Percentiles rank a stretch among this genome's conserved stretches.
Evolutionary conservation across 1,140 invertebrate genomes (phyloP).

Genomic region (Heliothis subflexa): DNA sequence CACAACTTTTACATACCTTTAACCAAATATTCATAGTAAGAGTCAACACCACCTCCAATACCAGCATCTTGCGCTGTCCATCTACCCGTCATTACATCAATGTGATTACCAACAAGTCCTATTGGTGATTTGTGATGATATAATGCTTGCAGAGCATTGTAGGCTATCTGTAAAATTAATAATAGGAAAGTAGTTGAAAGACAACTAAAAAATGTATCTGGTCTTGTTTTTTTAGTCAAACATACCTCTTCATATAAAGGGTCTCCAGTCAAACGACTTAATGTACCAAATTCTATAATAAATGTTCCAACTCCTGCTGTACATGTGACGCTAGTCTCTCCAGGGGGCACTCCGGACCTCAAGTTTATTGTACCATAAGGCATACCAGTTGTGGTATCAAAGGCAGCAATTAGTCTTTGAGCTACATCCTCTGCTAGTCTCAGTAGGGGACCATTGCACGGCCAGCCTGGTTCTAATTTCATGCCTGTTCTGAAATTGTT

Average conservation of each 20-base stretch:
- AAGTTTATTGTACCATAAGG: constrained; percentile 99
- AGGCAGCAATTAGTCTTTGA: constrained; percentile 94
- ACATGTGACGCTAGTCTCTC: constrained; percentile 98
- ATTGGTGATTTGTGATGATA: constrained; percentile 95
- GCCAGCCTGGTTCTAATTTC: constrained; percentile 97
- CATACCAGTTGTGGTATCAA: constrained; percentile 97
- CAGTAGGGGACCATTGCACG: constrained; percentile 97
- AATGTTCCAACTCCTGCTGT: constrained; percentile 99
- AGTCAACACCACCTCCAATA: constrained; percentile 97
- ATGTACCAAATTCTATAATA: constrained; percentile 98
- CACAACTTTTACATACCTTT: constrained; percentile 88
- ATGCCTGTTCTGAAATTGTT: constrained; percentile 89
- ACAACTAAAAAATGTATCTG: no score
- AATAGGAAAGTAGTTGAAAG: no score
- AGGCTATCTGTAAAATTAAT: constrained; percentile 89
- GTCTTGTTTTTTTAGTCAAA: background rate
- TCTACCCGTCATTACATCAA: constrained; percentile 97
- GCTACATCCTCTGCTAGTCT: constrained; percentile 97
- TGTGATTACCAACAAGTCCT: constrained; percentile 98
- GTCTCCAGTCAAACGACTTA: constrained; percentile 97
- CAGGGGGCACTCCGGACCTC: constrained; percentile 95
- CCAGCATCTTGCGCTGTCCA: constrained; percentile 99
- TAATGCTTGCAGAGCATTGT: constrained; percentile 95
- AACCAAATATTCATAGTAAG: constrained; percentile 99
- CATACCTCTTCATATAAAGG: constrained; percentile 95